These are phyloP conservation scores for Struthidea cinerea DNA, from an alignment of 2,113 vertebrate species.

Conservation along the genomic window DNA sequence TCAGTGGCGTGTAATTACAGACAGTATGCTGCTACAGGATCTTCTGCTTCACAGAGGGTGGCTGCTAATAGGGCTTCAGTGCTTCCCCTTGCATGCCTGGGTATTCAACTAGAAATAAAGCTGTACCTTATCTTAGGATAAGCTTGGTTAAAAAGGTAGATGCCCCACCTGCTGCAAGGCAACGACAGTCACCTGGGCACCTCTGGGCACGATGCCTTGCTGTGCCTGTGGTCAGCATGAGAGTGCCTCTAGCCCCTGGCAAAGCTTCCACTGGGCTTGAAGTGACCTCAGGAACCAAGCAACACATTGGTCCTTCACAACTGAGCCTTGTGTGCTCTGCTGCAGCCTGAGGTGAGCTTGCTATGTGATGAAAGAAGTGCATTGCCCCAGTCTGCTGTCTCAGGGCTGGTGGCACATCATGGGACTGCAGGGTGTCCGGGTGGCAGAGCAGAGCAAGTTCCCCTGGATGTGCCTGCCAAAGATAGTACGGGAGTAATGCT, in stretches of 20 bases:
- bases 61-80: background rate
- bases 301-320: background rate
- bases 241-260: background rate
- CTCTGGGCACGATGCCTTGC: background rate
- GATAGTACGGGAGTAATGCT: fast-evolving
- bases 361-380: background rate
- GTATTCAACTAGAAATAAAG: background rate
- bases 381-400: background rate
- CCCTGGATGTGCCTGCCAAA: background rate
- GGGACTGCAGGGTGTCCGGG: background rate
- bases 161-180: background rate
- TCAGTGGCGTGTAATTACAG: background rate
- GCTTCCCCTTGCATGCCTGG: background rate
- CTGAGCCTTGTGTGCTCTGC: background rate
- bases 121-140: background rate
- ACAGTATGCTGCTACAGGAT: background rate
- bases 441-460: background rate
- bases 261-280: background rate
- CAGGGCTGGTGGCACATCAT: background rate
- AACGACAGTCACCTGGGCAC: background rate
- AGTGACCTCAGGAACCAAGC: background rate
- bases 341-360: background rate
- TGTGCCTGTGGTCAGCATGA: background rate
- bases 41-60: background rate
- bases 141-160: background rate